phyloP scores from a whole-genome alignment of 2,113 vertebrate species.

The Stegostoma tigrinum region DNA sequence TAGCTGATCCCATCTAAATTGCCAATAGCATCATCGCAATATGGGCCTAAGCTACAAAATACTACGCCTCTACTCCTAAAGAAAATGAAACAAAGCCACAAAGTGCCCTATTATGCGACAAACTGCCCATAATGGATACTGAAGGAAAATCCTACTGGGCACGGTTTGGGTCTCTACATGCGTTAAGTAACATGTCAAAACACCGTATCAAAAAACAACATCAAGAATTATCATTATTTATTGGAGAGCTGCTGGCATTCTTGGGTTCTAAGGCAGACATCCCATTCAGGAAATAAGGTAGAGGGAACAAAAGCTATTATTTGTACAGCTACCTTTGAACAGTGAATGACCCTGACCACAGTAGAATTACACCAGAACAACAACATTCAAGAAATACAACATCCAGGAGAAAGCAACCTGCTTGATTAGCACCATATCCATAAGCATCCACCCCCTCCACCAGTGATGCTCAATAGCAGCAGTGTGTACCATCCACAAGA shows the following conservation, averaged over 20 bases:
- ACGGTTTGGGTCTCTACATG: neutral
- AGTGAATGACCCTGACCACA: neutral
- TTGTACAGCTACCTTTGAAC: neutral
- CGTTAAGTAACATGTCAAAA: neutral
- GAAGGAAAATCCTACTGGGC: neutral
- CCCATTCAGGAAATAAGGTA: neutral
- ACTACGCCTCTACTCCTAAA: neutral
- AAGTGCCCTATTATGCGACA: too few relatives aligned
- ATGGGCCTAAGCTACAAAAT: neutral
- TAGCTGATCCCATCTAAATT: neutral
- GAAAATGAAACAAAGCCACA: neutral
- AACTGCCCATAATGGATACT: neutral
- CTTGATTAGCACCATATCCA: too few relatives aligned
- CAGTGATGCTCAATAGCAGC: too few relatives aligned
- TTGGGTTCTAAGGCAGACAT: neutral
- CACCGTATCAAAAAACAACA: neutral
- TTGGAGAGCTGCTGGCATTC: neutral
- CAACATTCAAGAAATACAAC: too few relatives aligned
- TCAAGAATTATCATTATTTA: neutral
- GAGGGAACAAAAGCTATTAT: neutral
- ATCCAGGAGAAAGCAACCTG: too few relatives aligned
- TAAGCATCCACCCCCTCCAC: too few relatives aligned
- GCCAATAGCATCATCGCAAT: neutral
- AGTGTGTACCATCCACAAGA: too few relatives aligned
- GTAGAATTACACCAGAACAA: neutral